Conservation (phyloP, 2,888 invertebrate species). For the Lasioglossum leucozonium region DNA sequence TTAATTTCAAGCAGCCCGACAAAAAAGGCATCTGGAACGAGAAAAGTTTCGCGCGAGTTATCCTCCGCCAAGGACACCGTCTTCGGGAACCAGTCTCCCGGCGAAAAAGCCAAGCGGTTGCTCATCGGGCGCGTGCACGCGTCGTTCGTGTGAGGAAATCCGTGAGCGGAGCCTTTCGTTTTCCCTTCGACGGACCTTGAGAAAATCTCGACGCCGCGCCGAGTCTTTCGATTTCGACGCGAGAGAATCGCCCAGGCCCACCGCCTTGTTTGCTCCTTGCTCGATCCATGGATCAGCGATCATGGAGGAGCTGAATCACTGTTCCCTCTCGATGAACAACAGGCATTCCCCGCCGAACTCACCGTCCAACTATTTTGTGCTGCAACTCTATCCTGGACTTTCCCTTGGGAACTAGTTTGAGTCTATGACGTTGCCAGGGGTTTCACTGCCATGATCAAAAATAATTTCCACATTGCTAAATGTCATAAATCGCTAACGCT, state of each 20-base stretch:
- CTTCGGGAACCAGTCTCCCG: conserved; percentile 68
- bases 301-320: neutral
- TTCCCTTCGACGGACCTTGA: conserved; percentile 83
- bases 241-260: conserved; percentile 62
- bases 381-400: conserved; percentile 4
- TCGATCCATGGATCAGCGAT: neutral
- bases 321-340: neutral
- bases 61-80: conserved; percentile 68
- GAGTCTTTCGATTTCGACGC: conserved; percentile 82
- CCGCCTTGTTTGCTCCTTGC: neutral
- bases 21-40: conserved; percentile 39
- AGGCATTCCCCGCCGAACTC: neutral
- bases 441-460: too few species aligned
- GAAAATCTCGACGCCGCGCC: conserved; percentile 80
- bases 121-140: conserved; percentile 31
- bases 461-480: too few species aligned
- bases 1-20: conserved; percentile 33
- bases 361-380: neutral
- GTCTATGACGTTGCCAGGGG: too few species aligned
- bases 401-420: neutral
- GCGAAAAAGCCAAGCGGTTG: conserved; percentile 60
- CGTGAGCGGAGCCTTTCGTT: conserved; percentile 78
- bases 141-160: conserved; percentile 43
- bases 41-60: conserved; percentile 52
- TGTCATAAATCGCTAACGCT: too few species aligned